Conservation (phyloP, 2,797 vertebrate species). For the Trachops cirrhosus region DNA sequence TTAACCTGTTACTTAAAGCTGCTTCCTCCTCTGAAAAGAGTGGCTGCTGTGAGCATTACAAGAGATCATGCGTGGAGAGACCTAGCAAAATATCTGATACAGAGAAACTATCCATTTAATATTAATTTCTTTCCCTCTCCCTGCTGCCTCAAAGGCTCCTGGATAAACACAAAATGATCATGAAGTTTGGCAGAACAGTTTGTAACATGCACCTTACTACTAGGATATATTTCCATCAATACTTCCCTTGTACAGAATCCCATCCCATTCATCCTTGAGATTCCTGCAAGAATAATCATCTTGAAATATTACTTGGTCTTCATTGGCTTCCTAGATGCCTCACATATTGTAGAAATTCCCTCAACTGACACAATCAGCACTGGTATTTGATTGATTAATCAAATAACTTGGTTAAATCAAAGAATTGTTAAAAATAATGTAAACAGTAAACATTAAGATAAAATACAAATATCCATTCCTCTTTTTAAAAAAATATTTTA, state of each 20-base stretch:
- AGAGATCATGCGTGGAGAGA: background rate
- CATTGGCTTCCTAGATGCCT: background rate
- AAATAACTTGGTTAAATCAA: background rate
- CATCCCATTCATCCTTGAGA: background rate
- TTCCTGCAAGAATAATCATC: background rate
- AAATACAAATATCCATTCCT: conserved; percentile 31
- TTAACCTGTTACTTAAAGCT: conserved; percentile 49
- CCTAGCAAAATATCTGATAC: conserved; percentile 17
- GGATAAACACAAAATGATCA: background rate
- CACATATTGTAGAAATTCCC: background rate
- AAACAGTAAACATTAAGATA: background rate
- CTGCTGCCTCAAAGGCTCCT: background rate
- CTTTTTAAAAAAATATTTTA: background rate
- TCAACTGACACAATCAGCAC: background rate
- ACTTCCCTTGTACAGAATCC: background rate
- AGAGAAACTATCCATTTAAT: background rate
- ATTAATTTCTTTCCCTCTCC: conserved; percentile 31
- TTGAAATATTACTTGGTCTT: background rate
- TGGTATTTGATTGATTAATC: background rate
- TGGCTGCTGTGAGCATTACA: background rate
- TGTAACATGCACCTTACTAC: background rate
- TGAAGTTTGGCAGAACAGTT: background rate
- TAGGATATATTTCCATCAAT: background rate
- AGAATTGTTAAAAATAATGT: conserved; percentile 5
- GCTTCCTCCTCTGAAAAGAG: conserved; percentile 33